These are phyloP conservation scores for Gila orcuttii DNA, from an alignment of 2,113 vertebrate species.

Conservation along the genomic window DNA sequence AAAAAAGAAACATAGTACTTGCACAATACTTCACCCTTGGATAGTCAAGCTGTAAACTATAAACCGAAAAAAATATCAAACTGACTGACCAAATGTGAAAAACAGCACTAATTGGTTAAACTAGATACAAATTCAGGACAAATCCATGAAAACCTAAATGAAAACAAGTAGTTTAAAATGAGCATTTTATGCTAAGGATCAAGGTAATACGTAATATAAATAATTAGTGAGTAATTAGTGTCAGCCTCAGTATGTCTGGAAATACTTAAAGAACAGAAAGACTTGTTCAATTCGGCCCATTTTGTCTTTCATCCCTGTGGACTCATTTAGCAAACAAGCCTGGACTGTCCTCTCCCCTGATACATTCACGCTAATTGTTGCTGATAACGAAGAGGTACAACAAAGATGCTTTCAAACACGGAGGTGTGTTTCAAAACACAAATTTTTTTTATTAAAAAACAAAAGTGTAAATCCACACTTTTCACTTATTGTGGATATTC, in stretches of 20 bases:
- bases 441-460: neutral
- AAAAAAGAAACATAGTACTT: neutral
- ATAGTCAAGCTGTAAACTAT: neutral
- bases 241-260: neutral
- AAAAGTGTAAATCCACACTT: neutral
- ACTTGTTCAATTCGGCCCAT: neutral
- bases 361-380: constrained; percentile 29
- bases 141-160: neutral
- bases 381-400: constrained; percentile 30
- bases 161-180: neutral
- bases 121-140: neutral
- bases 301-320: constrained; percentile 27
- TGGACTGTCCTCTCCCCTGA: constrained; percentile 32
- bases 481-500: constrained; percentile 52
- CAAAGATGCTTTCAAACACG: neutral
- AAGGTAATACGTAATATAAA: neutral
- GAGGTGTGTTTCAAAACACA: no score
- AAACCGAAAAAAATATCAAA: neutral
- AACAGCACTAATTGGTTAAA: neutral
- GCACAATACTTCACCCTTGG: neutral
- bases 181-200: neutral
- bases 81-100: neutral
- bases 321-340: constrained; percentile 37
- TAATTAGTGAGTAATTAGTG: neutral
- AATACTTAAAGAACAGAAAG: neutral